phyloP scores from a whole-genome alignment of 2,797 vertebrate species.

The Mycteria americana region DNA sequence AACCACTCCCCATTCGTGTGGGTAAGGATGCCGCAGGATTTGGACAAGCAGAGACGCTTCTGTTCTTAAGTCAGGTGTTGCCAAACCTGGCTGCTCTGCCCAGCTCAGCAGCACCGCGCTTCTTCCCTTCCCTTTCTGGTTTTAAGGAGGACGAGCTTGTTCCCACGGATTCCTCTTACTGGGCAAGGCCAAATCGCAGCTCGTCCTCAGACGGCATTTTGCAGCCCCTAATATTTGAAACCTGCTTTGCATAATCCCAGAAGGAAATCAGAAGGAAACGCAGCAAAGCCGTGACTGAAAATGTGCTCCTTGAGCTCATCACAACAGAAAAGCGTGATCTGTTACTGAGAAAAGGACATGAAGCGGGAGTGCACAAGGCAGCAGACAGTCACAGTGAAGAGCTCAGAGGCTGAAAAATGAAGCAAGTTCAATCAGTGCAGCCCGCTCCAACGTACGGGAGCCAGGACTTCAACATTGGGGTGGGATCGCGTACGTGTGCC shows the following conservation, averaged over 20 bases:
- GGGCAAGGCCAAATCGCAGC: background rate
- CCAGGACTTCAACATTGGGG: background rate
- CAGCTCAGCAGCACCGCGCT: background rate
- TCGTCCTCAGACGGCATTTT: background rate
- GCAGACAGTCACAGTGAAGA: background rate
- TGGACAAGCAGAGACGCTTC: background rate
- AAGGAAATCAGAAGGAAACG: background rate
- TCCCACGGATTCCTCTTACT: background rate
- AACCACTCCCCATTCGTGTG: rapidly evolving
- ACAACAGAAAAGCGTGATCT: background rate
- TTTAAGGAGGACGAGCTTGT: background rate
- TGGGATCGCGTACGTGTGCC: background rate
- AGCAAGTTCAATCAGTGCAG: rapidly evolving
- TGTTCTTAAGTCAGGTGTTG: background rate
- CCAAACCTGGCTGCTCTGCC: background rate
- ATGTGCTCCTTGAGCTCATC: background rate
- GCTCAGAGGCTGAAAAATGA: background rate
- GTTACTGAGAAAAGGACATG: background rate
- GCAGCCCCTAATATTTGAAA: background rate
- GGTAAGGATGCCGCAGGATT: rapidly evolving
- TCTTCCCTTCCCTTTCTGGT: background rate
- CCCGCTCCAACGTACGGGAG: rapidly evolving
- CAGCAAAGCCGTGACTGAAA: background rate
- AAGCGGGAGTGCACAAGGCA: rapidly evolving
- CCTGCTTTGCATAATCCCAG: background rate